phyloP scores from a whole-genome alignment of 2,888 invertebrate genomes.

The Cephalotes varians region DNA sequence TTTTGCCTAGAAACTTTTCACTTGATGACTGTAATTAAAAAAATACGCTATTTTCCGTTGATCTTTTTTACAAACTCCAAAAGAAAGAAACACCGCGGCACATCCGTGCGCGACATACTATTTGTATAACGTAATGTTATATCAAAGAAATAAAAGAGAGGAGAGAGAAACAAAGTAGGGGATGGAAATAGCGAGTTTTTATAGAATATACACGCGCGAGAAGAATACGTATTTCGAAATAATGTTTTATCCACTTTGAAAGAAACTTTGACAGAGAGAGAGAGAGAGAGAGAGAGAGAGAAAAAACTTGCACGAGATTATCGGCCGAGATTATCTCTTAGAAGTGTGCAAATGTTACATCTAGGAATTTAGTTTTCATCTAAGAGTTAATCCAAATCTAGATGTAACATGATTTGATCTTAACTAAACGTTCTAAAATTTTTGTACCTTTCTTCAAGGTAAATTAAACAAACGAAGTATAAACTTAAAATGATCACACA shows the following conservation, averaged over 20 bases:
- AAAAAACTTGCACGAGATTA: neutral
- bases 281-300: neutral
- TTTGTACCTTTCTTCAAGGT: slow-evolving; percentile 5
- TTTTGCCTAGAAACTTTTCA: slow-evolving; percentile 24
- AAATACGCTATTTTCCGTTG: slow-evolving; percentile 38
- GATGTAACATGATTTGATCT: neutral
- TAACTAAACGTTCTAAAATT: slow-evolving; percentile 5
- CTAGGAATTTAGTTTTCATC: neutral
- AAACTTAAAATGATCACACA: neutral
- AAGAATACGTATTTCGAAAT: slow-evolving; percentile 17
- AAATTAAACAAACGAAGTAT: slow-evolving; percentile 9
- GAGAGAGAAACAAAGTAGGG: neutral
- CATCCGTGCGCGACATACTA: neutral
- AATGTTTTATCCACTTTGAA: slow-evolving; percentile 37
- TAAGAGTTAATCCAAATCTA: slow-evolving; percentile 23
- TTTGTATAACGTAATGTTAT: slow-evolving; percentile 17
- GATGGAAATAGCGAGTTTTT: slow-evolving; percentile 42
- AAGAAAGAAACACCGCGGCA: neutral
- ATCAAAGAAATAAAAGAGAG: slow-evolving; percentile 19
- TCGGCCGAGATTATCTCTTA: slow-evolving; percentile 3
- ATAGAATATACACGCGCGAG: neutral
- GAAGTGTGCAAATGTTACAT: neutral
- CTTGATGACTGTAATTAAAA: slow-evolving; percentile 22
- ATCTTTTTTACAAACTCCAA: neutral
- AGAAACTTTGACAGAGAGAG: neutral